These are phyloP conservation scores for Frankliniella intonsa DNA, from an alignment of 2,888 invertebrate species.

Conservation along the genomic window DNA sequence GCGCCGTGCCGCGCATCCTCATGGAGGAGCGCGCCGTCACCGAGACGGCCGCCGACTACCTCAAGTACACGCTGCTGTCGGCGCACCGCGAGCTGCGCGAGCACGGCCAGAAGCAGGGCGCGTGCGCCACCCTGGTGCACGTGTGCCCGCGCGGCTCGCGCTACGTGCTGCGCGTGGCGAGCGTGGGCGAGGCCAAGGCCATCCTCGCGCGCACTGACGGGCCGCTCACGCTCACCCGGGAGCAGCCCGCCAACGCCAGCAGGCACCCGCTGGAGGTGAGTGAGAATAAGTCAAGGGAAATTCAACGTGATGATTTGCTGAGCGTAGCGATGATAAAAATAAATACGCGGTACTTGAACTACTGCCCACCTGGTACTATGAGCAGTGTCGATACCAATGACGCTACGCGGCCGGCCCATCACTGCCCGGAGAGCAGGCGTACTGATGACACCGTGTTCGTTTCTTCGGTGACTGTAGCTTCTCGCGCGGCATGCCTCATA, in stretches of 20 bases:
- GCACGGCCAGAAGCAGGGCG: slow-evolving; percentile 67
- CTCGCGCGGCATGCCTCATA: too few relatives aligned
- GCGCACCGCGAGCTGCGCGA: slow-evolving; percentile 73
- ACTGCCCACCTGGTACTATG: too few relatives aligned
- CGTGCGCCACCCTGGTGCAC: slow-evolving; percentile 69
- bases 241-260: slow-evolving; percentile 35
- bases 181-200: slow-evolving; percentile 69
- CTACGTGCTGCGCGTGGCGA: slow-evolving; percentile 67
- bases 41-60: slow-evolving; percentile 73
- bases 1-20: slow-evolving; percentile 71
- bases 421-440: too few relatives aligned
- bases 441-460: too few relatives aligned
- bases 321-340: too few relatives aligned
- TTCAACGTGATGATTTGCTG: not conserved
- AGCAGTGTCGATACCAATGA: too few relatives aligned
- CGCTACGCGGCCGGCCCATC: too few relatives aligned
- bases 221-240: slow-evolving; percentile 40
- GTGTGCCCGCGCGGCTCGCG: slow-evolving; percentile 57
- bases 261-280: slow-evolving; percentile 1
- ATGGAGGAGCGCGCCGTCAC: slow-evolving; percentile 75
- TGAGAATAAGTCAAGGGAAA: slow-evolving; percentile 34
- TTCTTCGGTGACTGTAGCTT: too few relatives aligned
- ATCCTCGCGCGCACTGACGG: slow-evolving; percentile 55
- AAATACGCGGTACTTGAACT: too few relatives aligned
- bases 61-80: slow-evolving; percentile 77